These are phyloP conservation scores for Ctenochaetus hawaiiensis DNA, from an alignment of 2,797 vertebrate genomes.

Conservation along the genomic window DNA sequence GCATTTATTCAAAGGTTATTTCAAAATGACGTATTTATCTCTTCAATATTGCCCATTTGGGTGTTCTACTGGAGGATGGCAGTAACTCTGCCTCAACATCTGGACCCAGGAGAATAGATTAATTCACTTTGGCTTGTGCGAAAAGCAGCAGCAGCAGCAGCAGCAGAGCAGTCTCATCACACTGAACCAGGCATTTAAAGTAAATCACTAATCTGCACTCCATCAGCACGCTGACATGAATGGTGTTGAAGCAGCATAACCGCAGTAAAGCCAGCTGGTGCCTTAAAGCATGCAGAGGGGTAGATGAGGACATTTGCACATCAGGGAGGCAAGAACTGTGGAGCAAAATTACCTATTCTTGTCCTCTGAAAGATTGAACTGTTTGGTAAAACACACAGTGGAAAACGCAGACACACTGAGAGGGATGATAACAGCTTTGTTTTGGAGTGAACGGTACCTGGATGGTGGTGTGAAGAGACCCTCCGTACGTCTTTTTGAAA, in stretches of 20 bases:
- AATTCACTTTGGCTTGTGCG: conserved; percentile 39
- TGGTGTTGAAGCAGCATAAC: conserved; percentile 19
- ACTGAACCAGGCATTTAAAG: conserved; percentile 60
- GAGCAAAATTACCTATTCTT: not conserved
- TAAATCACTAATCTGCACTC: conserved; percentile 52
- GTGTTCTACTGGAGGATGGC: conserved; percentile 17
- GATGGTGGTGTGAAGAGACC: conserved; percentile 90
- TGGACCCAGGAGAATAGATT: conserved; percentile 54
- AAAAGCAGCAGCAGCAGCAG: conserved; percentile 32
- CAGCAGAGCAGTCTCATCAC: conserved; percentile 39
- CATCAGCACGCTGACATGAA: conserved; percentile 44
- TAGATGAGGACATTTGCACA: conserved; percentile 11
- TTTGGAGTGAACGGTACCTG: conserved; percentile 82
- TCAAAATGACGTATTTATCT: conserved; percentile 41
- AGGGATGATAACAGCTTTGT: not conserved
- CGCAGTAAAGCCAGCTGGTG: conserved; percentile 31
- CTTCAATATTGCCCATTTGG: conserved; percentile 28
- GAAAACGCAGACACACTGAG: not conserved
- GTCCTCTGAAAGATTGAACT: not conserved
- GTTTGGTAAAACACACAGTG: not conserved
- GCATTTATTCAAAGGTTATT: conserved; percentile 13
- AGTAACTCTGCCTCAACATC: conserved; percentile 60
- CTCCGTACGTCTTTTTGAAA: conserved; percentile 89
- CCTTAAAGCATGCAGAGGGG: conserved; percentile 31
- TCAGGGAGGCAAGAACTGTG: not conserved